Percentiles rank a stretch among this genome's conserved stretches.
phyloP scores from a whole-genome alignment of 2,113 vertebrate species.

The Clarias magur region DNA sequence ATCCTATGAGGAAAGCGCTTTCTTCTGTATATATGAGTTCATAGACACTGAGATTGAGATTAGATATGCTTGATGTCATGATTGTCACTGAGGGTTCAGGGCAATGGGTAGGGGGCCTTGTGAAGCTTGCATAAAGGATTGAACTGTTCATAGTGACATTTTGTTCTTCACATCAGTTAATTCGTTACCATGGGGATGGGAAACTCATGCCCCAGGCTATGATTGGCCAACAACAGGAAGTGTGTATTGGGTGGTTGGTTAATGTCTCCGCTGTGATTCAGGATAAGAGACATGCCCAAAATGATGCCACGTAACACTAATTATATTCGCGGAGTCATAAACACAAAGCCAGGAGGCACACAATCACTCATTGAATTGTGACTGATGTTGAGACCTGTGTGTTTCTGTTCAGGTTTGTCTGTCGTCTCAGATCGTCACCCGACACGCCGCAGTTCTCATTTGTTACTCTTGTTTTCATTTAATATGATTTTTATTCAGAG shows the following conservation, averaged over 20 bases:
- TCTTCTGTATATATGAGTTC: background rate
- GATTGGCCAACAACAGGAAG: conserved; percentile 3
- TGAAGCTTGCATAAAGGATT: background rate
- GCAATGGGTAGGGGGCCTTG: background rate
- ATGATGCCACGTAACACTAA: background rate
- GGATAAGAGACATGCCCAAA: conserved; percentile 6
- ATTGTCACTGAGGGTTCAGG: background rate
- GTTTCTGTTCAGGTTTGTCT: background rate
- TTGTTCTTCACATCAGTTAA: background rate
- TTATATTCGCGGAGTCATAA: conserved; percentile 17
- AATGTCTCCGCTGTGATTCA: conserved; percentile 13
- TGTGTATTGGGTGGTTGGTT: conserved; percentile 12
- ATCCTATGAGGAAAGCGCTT: background rate
- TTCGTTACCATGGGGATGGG: background rate
- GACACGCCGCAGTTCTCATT: background rate
- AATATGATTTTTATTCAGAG: background rate
- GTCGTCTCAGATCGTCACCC: background rate
- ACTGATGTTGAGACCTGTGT: background rate
- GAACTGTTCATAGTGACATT: background rate
- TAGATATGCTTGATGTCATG: background rate
- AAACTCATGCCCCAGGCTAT: background rate
- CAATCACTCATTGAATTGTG: conserved; percentile 6
- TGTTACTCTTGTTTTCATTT: background rate
- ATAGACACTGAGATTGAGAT: background rate
- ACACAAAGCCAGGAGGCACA: conserved; percentile 23